Conservation (phyloP, 2,113 vertebrate species). For the Centrocercus urophasianus region DNA sequence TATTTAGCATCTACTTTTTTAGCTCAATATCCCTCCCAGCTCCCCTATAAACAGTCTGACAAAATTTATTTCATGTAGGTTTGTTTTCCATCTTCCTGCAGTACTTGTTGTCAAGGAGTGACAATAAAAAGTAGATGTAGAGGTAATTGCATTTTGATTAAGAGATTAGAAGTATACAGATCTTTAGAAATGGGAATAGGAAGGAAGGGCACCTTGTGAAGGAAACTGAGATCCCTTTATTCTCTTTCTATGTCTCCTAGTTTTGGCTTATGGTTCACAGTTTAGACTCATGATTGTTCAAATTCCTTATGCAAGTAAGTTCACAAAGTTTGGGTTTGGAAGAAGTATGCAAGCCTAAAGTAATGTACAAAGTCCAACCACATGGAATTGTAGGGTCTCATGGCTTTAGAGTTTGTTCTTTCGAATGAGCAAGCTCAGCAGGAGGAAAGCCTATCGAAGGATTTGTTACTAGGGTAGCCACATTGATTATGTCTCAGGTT, state of each 20-base stretch:
- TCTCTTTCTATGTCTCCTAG: background rate
- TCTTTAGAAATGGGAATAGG: background rate
- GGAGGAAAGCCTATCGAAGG: background rate
- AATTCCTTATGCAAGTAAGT: background rate
- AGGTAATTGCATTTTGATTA: background rate
- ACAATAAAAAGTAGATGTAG: background rate
- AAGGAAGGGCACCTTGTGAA: background rate
- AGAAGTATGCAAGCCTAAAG: background rate
- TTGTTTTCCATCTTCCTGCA: background rate
- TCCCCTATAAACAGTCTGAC: background rate
- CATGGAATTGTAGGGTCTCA: background rate
- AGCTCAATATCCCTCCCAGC: rapidly evolving
- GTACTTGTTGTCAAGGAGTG: background rate
- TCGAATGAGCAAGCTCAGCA: background rate
- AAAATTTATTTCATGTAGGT: background rate
- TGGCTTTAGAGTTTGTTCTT: background rate
- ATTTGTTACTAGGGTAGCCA: background rate
- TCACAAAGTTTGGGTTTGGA: background rate
- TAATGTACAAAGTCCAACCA: background rate
- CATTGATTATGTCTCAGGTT: background rate
- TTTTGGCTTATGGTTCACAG: background rate
- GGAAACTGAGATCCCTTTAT: background rate
- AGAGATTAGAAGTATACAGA: background rate
- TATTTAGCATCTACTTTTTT: background rate
- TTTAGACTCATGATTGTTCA: background rate